Base-by-base conservation (phyloP, 2,113 vertebrate genomes). In the Upupa epops region DNA sequence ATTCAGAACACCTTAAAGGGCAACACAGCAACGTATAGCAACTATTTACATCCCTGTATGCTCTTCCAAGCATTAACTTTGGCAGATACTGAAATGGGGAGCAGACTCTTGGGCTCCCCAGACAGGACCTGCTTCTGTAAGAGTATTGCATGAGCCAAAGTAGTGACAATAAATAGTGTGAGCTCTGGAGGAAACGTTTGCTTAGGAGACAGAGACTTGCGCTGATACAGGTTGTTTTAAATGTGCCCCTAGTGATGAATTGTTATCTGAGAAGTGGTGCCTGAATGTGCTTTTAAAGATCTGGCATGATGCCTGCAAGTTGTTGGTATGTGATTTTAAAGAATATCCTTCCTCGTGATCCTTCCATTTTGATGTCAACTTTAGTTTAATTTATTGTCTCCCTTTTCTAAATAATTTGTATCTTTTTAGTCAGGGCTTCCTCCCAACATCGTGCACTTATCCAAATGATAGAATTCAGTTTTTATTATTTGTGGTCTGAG, bases 1-100 rank as follows among this genome's bases (percentile, higher is more conserved):
- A 79, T 84, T 87, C 55, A 91, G 81, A 91, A 29, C n/a, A 56
- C 65, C 76, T 88, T 86, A 71, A 88, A 92, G 80, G 73, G 45
- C 49, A 92, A 19, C 31, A 2, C 72, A 32, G 69, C 58, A 29
- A 72, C 82, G 61, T 79, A 24, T 86, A 92, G 24, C 86, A 92
- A 72, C 40, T 32, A 7, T 34, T 16, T 64, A 45, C 54, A 49
- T 86, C 49, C 83, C 45, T 78, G 8, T 64, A 40, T 63, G 32
- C 49, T 86, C 86, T 84, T 94, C 77, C n/a, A 66, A 46, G 89
- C 93, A 73, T 76, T 75, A 54, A 18, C 46, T 86, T 78, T 46
- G 66, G 58, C 60, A 81, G 75, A 66, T 71, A 70, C 11, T 83
- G 40, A 91, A 84, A 61, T 40, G 36, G 28, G 81, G 55, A 89